phyloP scores from a whole-genome alignment of 2,888 invertebrate genomes.

The Macroteleia sp. region DNA sequence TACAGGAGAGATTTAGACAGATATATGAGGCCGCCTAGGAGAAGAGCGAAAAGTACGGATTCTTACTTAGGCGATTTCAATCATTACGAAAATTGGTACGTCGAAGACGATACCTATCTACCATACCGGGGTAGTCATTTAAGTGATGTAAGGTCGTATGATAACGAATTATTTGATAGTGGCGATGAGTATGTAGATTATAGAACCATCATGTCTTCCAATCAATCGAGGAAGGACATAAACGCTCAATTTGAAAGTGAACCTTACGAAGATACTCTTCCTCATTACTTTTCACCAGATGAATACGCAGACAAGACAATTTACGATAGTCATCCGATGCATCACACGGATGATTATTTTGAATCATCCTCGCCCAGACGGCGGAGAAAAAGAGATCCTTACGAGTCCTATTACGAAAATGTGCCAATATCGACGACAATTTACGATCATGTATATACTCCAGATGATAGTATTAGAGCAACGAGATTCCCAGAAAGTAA shows the following conservation, averaged over 20 bases:
- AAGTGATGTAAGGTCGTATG: constrained; percentile 48
- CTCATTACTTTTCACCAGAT: constrained; percentile 65
- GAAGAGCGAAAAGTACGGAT: constrained; percentile 76
- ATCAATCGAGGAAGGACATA: constrained; percentile 43
- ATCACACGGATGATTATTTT: constrained; percentile 57
- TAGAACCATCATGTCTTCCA: constrained; percentile 48
- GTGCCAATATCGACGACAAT: constrained; percentile 56
- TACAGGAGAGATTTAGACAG: constrained; percentile 15
- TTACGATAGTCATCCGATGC: constrained; percentile 52
- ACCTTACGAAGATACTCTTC: constrained; percentile 58
- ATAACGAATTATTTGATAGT: constrained; percentile 56
- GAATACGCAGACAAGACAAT: constrained; percentile 51
- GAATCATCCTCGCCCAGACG: constrained; percentile 54
- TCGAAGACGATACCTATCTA: constrained; percentile 66
- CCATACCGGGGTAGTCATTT: constrained; percentile 46
- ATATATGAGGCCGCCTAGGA: constrained; percentile 54
- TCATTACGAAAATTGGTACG: constrained; percentile 70
- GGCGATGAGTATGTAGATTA: constrained; percentile 57
- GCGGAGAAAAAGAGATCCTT: constrained; percentile 61
- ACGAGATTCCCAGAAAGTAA: constrained; percentile 70
- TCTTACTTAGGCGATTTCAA: constrained; percentile 75
- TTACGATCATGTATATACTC: constrained; percentile 42
- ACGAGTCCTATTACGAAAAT: constrained; percentile 70
- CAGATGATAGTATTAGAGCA: constrained; percentile 62
- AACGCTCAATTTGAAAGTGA: constrained; percentile 62